Evolutionary conservation across 2,888 invertebrate species (phyloP).

Genomic region (Pinctada fucata): DNA sequence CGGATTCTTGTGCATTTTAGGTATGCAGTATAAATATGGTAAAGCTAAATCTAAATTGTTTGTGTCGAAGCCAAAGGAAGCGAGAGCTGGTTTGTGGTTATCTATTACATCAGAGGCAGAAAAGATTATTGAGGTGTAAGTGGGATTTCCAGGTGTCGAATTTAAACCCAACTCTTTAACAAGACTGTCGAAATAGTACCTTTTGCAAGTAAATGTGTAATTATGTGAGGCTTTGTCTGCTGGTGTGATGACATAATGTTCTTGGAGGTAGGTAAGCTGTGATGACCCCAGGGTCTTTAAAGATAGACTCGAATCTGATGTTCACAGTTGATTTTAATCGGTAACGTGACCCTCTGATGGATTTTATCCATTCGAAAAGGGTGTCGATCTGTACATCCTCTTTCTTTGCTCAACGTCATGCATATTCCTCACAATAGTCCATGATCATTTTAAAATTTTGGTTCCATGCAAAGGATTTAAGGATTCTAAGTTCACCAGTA

Average conservation of each 20-base stretch:
- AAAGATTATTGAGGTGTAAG: neutral
- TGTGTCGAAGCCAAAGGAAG: neutral
- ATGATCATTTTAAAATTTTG: neutral
- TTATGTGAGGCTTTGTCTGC: neutral
- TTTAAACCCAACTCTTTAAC: neutral
- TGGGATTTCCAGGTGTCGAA: neutral
- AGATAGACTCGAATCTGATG: slow-evolving; percentile 1
- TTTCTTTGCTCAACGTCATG: neutral
- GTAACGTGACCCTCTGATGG: neutral
- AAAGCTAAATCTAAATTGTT: neutral
- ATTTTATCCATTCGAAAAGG: neutral
- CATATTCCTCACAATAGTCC: neutral
- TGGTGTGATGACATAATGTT: neutral
- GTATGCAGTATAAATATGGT: neutral
- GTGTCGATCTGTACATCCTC: neutral
- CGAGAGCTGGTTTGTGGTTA: neutral
- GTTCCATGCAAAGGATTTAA: neutral
- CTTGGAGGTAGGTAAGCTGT: neutral
- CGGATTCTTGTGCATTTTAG: neutral
- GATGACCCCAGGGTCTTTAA: neutral
- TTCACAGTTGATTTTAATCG: neutral
- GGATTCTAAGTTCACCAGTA: neutral
- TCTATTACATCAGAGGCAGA: neutral
- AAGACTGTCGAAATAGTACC: neutral
- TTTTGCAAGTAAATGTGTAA: neutral